phyloP scores from a whole-genome alignment of 2,113 vertebrate genomes.

The Acanthochromis polyacanthus region DNA sequence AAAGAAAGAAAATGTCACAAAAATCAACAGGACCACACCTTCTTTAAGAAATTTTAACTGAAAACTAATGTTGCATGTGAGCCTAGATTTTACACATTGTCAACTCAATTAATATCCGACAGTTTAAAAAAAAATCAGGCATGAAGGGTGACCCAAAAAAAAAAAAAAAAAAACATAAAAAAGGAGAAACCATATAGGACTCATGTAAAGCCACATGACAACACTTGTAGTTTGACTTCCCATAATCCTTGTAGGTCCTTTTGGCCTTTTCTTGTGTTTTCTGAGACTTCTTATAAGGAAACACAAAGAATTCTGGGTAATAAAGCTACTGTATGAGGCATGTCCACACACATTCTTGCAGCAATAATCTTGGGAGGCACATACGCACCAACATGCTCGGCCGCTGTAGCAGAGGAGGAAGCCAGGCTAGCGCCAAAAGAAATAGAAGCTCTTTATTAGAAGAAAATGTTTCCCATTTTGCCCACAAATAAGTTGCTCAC shows the following conservation, averaged over 20 bases:
- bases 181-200: neutral
- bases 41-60: too few species aligned
- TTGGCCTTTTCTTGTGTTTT: too few species aligned
- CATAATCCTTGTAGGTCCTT: too few species aligned
- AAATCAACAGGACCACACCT: too few species aligned
- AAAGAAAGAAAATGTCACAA: too few species aligned
- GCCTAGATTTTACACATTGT: too few species aligned
- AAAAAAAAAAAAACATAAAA: neutral
- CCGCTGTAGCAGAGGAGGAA: conserved; percentile 37
- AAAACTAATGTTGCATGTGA: too few species aligned
- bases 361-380: neutral
- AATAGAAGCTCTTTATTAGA: conserved; percentile 61
- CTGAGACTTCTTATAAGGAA: conserved; percentile 14
- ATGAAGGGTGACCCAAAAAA: too few species aligned
- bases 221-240: neutral
- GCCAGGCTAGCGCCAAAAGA: conserved; percentile 38
- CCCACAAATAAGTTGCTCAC: conserved; percentile 40
- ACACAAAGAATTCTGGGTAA: conserved; percentile 32
- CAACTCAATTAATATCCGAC: too few species aligned
- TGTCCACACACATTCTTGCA: conserved; percentile 3
- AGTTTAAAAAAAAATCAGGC: too few species aligned
- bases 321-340: neutral
- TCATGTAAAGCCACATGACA: neutral
- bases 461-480: conserved; percentile 61
- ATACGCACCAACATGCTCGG: neutral